Evolutionary conservation across 2,888 invertebrate species (phyloP).

Genomic region (Drosophila robusta): DNA sequence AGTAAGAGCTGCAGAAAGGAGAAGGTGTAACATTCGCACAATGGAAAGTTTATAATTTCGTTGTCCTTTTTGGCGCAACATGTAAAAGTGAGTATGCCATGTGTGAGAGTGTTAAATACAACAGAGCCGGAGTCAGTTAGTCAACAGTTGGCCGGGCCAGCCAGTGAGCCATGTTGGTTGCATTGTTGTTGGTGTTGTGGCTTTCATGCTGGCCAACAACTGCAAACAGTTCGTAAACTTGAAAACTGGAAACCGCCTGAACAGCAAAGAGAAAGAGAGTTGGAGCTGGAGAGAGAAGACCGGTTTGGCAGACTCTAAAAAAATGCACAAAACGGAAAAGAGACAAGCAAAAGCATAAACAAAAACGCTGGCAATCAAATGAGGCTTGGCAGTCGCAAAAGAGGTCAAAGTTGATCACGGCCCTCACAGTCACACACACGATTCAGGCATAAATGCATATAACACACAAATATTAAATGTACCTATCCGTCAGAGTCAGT

Average conservation of each 20-base stretch:
- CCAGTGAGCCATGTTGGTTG: slow-evolving; percentile 19
- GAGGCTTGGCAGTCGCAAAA: slow-evolving; percentile 71
- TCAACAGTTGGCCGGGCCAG: slow-evolving; percentile 57
- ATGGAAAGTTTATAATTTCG: too few species aligned
- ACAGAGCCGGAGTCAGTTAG: slow-evolving; percentile 52
- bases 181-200: slow-evolving; percentile 31
- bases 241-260: slow-evolving; percentile 70
- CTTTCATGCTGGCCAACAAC: slow-evolving; percentile 35
- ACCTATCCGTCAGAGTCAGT: background rate
- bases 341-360: slow-evolving; percentile 52
- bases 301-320: slow-evolving; percentile 64
- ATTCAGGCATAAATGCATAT: slow-evolving; percentile 2
- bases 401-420: slow-evolving; percentile 76
- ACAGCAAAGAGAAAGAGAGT: background rate
- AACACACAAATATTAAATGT: too few species aligned
- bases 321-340: slow-evolving; percentile 68
- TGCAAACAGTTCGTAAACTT: slow-evolving; percentile 69
- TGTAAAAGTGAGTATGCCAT: background rate
- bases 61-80: background rate
- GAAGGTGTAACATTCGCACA: too few species aligned
- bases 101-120: slow-evolving; percentile 29
- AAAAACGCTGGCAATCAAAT: slow-evolving; percentile 77
- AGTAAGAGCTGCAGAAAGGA: background rate
- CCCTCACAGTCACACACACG: slow-evolving; percentile 23
- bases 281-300: slow-evolving; percentile 37